These are phyloP conservation scores for Lasius platythorax DNA, from an alignment of 2,888 invertebrate species.

Conservation along the genomic window DNA sequence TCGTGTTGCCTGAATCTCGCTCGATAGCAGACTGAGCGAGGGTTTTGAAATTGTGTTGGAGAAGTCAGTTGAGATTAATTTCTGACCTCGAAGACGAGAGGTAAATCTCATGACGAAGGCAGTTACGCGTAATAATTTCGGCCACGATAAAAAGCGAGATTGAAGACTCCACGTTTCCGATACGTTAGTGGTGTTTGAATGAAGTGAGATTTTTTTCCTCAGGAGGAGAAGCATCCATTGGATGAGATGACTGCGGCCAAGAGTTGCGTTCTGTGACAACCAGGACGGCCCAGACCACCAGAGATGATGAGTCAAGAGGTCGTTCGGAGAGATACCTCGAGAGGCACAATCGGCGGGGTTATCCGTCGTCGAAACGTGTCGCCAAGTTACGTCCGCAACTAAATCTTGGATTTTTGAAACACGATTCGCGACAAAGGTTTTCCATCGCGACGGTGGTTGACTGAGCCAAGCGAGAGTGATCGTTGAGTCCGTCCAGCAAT, in stretches of 20 bases:
- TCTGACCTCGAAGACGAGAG: too few relatives aligned
- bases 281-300: background rate
- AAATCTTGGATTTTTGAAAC: background rate
- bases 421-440: background rate
- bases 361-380: background rate
- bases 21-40: too few relatives aligned
- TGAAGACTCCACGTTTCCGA: too few relatives aligned
- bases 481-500: constrained; percentile 14
- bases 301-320: background rate
- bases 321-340: background rate
- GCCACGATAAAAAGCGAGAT: background rate
- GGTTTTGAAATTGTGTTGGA: too few relatives aligned
- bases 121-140: background rate
- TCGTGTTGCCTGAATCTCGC: too few relatives aligned
- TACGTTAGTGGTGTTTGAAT: too few relatives aligned
- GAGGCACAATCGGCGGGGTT: constrained; percentile 13
- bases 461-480: background rate
- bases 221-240: too few relatives aligned
- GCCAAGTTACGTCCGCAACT: background rate
- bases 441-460: background rate
- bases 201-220: background rate
- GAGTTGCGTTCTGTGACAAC: background rate
- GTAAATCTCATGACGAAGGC: background rate
- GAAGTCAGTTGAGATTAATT: too few relatives aligned
- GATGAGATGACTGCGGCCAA: too few relatives aligned